Conservation (phyloP, 2,888 invertebrate species). For the Neoscelio sp. region DNA sequence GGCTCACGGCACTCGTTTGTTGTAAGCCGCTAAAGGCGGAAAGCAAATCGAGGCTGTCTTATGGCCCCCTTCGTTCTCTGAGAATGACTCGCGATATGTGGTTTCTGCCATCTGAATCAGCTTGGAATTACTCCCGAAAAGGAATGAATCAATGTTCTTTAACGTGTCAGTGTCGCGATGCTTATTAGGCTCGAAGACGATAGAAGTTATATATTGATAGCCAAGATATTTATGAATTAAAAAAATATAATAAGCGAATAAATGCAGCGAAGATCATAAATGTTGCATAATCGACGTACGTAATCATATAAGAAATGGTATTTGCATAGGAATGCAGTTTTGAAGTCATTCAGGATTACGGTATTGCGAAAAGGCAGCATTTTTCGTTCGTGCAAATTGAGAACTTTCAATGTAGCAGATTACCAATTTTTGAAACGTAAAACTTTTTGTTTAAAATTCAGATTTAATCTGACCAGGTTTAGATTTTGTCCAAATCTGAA, state of each 20-base stretch:
- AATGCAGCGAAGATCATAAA: conserved; percentile 48
- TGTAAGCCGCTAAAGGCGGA: conserved; percentile 52
- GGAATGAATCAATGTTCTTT: conserved; percentile 45
- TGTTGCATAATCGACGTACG: conserved; percentile 29
- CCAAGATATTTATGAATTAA: conserved; percentile 45
- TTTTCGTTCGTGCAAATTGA: too few relatives aligned
- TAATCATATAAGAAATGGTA: too few relatives aligned
- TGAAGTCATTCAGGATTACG: too few relatives aligned
- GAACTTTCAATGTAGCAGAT: too few relatives aligned
- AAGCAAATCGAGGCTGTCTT: conserved; percentile 56
- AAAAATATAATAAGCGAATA: conserved; percentile 9
- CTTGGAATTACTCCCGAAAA: conserved; percentile 37
- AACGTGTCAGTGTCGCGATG: conserved; percentile 47
- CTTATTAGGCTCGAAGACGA: conserved; percentile 52
- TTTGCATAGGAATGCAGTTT: too few relatives aligned
- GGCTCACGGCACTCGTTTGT: conserved; percentile 49
- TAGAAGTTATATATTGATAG: conserved; percentile 23
- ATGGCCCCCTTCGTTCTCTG: conserved; percentile 29
- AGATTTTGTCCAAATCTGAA: too few relatives aligned
- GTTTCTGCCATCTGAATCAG: conserved; percentile 34
- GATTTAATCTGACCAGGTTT: too few relatives aligned
- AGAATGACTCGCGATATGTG: conserved; percentile 42
- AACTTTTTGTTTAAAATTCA: too few relatives aligned
- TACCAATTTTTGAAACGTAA: too few relatives aligned
- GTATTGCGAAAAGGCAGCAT: too few relatives aligned